Percentiles rank a stretch among this genome's conserved stretches.
These are phyloP conservation scores for Rhincodon typus DNA, from an alignment of 2,797 vertebrate genomes.

Conservation along the genomic window DNA sequence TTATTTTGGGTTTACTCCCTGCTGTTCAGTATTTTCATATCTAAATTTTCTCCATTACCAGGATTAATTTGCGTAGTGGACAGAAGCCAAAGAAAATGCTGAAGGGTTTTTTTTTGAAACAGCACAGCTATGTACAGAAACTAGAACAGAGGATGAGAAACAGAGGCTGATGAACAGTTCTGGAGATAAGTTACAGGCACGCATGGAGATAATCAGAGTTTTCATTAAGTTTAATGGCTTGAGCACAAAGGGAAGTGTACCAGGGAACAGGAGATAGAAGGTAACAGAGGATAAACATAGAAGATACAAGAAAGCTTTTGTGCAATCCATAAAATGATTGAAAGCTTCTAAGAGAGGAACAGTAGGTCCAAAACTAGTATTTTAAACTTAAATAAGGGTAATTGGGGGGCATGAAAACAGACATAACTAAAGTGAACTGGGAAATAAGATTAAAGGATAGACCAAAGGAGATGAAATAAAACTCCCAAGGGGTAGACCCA, in stretches of 20 bases:
- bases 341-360: too few species aligned
- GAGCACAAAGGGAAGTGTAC: background rate
- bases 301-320: background rate
- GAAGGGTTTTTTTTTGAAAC: background rate
- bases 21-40: background rate
- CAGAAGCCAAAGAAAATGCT: background rate
- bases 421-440: too few species aligned
- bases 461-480: too few species aligned
- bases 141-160: too few species aligned
- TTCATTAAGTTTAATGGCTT: background rate
- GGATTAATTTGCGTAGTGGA: background rate
- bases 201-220: background rate
- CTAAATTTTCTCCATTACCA: background rate
- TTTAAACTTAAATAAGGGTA: too few species aligned
- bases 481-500: too few species aligned
- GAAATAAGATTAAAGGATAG: too few species aligned
- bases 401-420: too few species aligned
- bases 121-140: background rate
- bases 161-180: background rate
- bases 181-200: background rate
- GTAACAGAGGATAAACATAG: background rate
- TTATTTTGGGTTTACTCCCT: background rate
- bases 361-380: too few species aligned
- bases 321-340: too few species aligned
- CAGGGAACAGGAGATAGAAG: background rate